Base-by-base conservation (phyloP, 35 echinoderm and acorn worm genomes). In the Eucidaris tribuloides region DNA sequence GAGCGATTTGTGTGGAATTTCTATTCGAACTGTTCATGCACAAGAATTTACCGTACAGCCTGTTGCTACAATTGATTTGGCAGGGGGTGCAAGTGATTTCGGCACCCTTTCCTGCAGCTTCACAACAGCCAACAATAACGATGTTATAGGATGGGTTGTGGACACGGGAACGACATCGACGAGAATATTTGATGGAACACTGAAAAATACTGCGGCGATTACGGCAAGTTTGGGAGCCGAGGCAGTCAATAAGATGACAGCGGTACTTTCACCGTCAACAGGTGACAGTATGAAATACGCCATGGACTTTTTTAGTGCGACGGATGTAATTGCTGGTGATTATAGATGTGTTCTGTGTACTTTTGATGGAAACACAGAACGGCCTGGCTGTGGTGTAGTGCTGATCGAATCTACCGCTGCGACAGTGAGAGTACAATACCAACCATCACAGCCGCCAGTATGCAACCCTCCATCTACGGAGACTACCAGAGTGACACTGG, bases 331-430 rank as follows among this genome's bases (percentile, higher is more conserved):
- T 23, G 39, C 42, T 6, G 61, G 82, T 33, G 42, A 84, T 44
- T 84, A 68, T 30, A 84, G 37, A 71, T 84, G 82, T 71, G 19
- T 57, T 17, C 27, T 84, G 28, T 84, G 82, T 50, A 66, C 36
- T 14, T 70, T 28, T 42, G 59, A 46, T 42, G 42, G 45, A 6
- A 45, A 25, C 33, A 36, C 2, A 37, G n/a, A n/a, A n/a, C n/a
- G n/a, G n/a, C 15, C 31, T 84, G 42, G 46, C 15, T 33, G 60
- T 28, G 65, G 62, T 42, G 35, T 17, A 50, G 35, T 84, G 0
- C 29, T 84, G 4, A 7, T 45, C 14, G 82, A 84, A 46, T 84
- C 82, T 19, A 22, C 44, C 23, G 41, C 48, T 46, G 37, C 82
- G 14, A 24, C 46, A 35, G 38, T 84, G 40, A n/a, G 37, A 15